Base-by-base conservation (phyloP, 1,140 invertebrate species). In the Magallana angulata region DNA sequence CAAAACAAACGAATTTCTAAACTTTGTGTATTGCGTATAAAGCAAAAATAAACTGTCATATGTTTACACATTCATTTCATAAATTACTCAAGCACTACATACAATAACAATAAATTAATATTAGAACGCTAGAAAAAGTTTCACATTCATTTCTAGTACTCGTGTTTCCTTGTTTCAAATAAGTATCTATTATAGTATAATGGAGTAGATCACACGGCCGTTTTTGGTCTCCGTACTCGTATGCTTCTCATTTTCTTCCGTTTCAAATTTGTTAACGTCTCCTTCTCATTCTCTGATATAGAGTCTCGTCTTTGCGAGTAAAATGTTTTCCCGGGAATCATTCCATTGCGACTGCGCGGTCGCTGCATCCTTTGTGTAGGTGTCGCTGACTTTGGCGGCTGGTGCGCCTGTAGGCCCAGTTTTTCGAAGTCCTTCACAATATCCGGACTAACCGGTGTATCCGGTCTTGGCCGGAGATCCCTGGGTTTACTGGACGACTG, bases 221-320 rank as follows among this genome's bases (percentile, higher is more conserved):
- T 89, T 76, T 89, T 89, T n/a, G 88, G 88, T 81, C 88, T 60
- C 0, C 85, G 64, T n/a, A 86, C 60, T 59, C 76, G 57, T 84
- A 89, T 83, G 56, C 80, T 84, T 68, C 81, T 85, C 24, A 71
- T 84, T 87, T 86, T 87, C 68, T 89, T 89, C 56, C 88, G 85
- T 48, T 84, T 89, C 64, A 84, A 48, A 76, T 85, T 85, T 60
- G 85, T 84, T 68, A 59, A 48, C 57, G 56, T 84, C 11, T 87
- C 82, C 86, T 89, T 89, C 81, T 89, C 87, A 56, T 84, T 18
- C n/a, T 93, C 92, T 18, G 92, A 91, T 57, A 94, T 59, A 7
- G 93, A 93, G 59, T 91, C 88, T 85, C 91, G 90, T 18, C 92
- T 88, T 81, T 94, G 92, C 9, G 93, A 94, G 60, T 87, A 89